Evolutionary conservation across 1,140 invertebrate genomes (phyloP).

Genomic region (Listronotus oregonensis): DNA sequence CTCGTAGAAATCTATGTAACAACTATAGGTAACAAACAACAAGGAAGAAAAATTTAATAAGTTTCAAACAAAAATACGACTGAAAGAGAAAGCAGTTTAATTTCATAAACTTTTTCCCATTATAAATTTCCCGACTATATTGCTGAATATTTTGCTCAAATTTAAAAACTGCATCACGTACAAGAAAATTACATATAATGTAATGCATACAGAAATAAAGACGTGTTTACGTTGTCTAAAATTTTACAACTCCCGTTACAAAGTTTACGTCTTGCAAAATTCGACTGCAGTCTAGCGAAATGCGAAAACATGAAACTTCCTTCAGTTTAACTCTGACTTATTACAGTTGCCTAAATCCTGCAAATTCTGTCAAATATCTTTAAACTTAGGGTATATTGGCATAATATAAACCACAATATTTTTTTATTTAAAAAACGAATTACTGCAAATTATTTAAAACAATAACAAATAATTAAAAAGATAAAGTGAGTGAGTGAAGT

Average conservation of each 20-base stretch:
- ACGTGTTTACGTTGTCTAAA: slow-evolving; percentile 29
- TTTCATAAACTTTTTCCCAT: slow-evolving; percentile 29
- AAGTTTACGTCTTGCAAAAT: slow-evolving; percentile 24
- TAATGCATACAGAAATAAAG: slow-evolving; percentile 31
- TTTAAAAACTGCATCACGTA: slow-evolving; percentile 21
- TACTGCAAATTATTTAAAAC: too few species aligned
- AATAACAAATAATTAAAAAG: too few species aligned
- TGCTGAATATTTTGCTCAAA: slow-evolving; percentile 29
- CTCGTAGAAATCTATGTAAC: too few species aligned
- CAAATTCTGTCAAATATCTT: not conserved
- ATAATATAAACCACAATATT: too few species aligned
- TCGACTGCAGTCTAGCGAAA: slow-evolving; percentile 14
- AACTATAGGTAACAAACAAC: not conserved
- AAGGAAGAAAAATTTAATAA: slow-evolving; percentile 23
- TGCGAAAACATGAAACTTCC: slow-evolving; percentile 9
- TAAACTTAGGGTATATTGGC: not conserved
- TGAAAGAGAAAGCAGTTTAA: slow-evolving; percentile 7
- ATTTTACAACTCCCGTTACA: slow-evolving; percentile 18
- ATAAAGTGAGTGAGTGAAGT: too few species aligned
- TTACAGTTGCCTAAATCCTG: not conserved
- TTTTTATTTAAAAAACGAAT: too few species aligned
- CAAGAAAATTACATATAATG: slow-evolving; percentile 30
- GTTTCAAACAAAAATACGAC: slow-evolving; percentile 16
- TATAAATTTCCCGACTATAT: slow-evolving; percentile 18
- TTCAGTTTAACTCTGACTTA: not conserved